Evolutionary conservation across 2,797 vertebrate genomes (phyloP).

Genomic region (Gobio occitaniae): DNA sequence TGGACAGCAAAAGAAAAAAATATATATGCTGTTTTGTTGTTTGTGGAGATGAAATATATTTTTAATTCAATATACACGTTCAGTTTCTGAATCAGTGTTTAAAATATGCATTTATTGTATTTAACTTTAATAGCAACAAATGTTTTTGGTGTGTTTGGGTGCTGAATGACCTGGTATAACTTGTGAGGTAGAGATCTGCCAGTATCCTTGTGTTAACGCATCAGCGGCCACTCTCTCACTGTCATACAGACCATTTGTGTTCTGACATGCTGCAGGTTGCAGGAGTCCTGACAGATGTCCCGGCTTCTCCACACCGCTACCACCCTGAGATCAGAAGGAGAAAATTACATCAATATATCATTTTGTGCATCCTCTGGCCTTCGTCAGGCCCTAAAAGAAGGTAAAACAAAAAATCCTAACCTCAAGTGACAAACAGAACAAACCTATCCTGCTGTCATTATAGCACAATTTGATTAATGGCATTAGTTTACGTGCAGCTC

Average conservation of each 20-base stretch:
- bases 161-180: conserved; percentile 59
- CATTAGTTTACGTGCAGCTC: not conserved
- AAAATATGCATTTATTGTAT: too few relatives aligned
- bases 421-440: not conserved
- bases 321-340: conserved; percentile 43
- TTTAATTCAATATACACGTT: not conserved
- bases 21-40: not conserved
- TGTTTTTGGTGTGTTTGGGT: not conserved
- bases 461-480: not conserved
- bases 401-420: not conserved
- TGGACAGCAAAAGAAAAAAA: not conserved
- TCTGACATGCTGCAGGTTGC: conserved; percentile 42
- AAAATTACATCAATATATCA: not conserved
- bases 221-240: conserved; percentile 50
- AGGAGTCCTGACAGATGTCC: conserved; percentile 42
- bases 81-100: not conserved
- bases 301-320: conserved; percentile 27
- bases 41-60: not conserved
- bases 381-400: not conserved
- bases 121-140: not conserved
- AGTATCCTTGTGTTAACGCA: conserved; percentile 55
- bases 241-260: conserved; percentile 28
- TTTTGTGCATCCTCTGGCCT: not conserved
- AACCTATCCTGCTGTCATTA: not conserved
- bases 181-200: conserved; percentile 61